Percentiles rank a stretch among this genome's conserved stretches.
Evolutionary conservation across 2,113 vertebrate genomes (phyloP).

Genomic region (Odobenus rosmarus): DNA sequence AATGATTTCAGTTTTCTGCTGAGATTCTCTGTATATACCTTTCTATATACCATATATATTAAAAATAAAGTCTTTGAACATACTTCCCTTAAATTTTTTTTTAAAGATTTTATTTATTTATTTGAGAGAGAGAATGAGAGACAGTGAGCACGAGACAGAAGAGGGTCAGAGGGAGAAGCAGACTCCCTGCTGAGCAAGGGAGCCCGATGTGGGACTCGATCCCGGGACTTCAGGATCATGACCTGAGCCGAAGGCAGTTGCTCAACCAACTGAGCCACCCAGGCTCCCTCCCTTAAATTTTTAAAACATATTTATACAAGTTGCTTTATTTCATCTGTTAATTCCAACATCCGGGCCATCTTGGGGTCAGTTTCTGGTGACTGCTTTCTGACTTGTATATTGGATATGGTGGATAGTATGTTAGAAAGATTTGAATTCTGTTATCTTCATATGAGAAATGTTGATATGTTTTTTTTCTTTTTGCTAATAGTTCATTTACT

Average conservation of each 20-base stretch:
- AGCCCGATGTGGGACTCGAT: too few species aligned
- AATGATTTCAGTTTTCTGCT: background rate
- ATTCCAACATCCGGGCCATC: background rate
- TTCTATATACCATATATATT: background rate
- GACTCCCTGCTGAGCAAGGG: too few species aligned
- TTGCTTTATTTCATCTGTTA: conserved; percentile 22
- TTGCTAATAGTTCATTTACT: background rate
- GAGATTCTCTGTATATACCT: background rate
- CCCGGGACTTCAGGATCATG: too few species aligned
- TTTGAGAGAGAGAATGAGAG: too few species aligned
- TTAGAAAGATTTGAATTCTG: background rate
- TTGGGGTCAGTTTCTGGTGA: background rate
- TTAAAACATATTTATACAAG: background rate
- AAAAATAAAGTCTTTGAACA: background rate
- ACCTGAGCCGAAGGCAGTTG: too few species aligned
- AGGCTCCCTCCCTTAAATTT: background rate
- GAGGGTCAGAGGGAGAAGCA: too few species aligned
- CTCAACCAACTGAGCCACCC: too few species aligned
- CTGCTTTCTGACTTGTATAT: background rate
- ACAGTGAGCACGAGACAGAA: too few species aligned
- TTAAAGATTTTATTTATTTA: too few species aligned
- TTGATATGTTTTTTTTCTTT: background rate
- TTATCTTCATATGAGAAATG: background rate
- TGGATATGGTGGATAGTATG: background rate
- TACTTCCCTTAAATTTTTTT: background rate